Evolutionary conservation across 2,797 vertebrate genomes (phyloP).

Genomic region (Scomberomorus guttatus): DNA sequence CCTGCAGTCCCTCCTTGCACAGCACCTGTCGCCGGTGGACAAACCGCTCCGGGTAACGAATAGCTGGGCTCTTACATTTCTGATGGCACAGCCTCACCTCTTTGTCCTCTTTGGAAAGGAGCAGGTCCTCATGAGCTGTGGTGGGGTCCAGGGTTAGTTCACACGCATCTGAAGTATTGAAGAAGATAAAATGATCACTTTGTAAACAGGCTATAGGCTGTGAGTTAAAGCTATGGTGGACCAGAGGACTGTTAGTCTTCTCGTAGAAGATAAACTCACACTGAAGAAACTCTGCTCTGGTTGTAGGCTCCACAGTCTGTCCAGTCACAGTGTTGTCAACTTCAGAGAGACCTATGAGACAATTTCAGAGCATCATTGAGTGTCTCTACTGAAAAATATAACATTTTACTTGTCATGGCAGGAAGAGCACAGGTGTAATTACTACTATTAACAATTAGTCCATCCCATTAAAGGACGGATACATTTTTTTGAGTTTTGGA

Average conservation of each 20-base stretch:
- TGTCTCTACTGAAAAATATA: neutral
- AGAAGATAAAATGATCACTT: constrained; percentile 6
- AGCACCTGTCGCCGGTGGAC: constrained; percentile 61
- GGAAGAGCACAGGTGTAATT: too few relatives aligned
- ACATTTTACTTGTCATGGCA: too few relatives aligned
- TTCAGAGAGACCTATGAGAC: constrained; percentile 19
- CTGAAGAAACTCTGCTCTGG: constrained; percentile 73
- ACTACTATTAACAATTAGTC: too few relatives aligned
- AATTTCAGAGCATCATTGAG: neutral
- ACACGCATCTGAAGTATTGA: constrained; percentile 64
- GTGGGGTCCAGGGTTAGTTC: constrained; percentile 67
- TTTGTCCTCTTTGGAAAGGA: constrained; percentile 52
- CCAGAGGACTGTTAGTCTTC: neutral
- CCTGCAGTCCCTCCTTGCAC: constrained; percentile 71
- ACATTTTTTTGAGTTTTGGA: too few relatives aligned
- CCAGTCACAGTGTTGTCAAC: neutral
- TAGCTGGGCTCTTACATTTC: fast-evolving
- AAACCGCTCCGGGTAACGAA: constrained; percentile 48
- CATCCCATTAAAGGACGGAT: too few relatives aligned
- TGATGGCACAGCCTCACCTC: constrained; percentile 43
- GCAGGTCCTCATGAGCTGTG: constrained; percentile 71
- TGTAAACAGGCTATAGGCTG: neutral
- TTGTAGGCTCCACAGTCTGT: constrained; percentile 47
- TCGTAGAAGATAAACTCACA: constrained; percentile 66
- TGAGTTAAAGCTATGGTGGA: neutral